Base-by-base conservation (phyloP, 2,888 invertebrate species). In the Chrysolina oricalcia region DNA sequence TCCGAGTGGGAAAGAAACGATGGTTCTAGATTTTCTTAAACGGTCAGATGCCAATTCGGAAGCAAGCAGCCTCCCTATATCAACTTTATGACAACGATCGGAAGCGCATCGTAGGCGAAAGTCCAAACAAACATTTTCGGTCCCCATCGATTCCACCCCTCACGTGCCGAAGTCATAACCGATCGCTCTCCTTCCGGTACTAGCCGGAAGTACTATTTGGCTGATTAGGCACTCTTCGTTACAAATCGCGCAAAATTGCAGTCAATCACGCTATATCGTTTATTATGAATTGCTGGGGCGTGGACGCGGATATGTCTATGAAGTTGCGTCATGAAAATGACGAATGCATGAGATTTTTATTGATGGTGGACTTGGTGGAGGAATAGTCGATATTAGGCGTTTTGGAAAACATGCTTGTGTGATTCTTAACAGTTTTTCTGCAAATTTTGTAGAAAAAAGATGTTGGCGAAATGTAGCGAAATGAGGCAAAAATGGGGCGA, bases 151-250 rank as follows among this genome's bases (percentile, higher is more conserved):
- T 59, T 68, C 75, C 72, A 70, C 76, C 78, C 80, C 75, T 70
- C 78, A 74, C 78, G 78, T 77, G 78, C 65, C 80, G 80, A 71
- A 83, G 83, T 85, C 86, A 85, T 86, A 86, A 86, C 84, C 84
- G 83, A 79, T 73, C 72, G 78, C 71, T 56, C 78, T 72, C 70
- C 79, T 86, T 87, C 87, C 87, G 85, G 87, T 80, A 78, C 73
- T 75, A 77, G 81, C 83, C 85, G 87, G 87, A 87, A 86, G 79
- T 80, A 81, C 82, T 85, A 82, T 82, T 82, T 85, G 87, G 86
- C 85, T 87, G 87, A 87, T 87, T 87, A 86, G 85, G 85, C 87
- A 85, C 86, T 86, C 84, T 85, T 86, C 84, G 83, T 87, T 86
- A 80, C 78, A 72, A 75, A 63, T 76, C 76, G 74, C 77, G 70